Evolutionary conservation across 2,113 vertebrate genomes (phyloP), one percentile per base, ranked within the genome.

Genomic region (Hydrolagus affinis): DNA sequence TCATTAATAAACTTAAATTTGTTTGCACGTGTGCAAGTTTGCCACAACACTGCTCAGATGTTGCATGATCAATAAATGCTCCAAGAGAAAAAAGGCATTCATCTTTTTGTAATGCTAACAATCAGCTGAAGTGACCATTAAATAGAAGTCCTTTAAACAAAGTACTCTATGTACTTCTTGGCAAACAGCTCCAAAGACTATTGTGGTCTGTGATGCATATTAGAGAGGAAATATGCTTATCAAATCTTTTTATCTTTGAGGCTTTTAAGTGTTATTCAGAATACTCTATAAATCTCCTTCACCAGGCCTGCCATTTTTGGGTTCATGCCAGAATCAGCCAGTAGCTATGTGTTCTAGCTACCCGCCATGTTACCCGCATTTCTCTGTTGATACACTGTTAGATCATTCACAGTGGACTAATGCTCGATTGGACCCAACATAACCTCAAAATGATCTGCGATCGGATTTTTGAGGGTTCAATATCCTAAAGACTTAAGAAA

Each of bases 211-310:
- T 62, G 76, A 28, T 62, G 57, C 25, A 78, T 56, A 57, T 10
- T 19, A 59, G 9, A 56, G 15, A 23, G 19, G 74, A 77, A 77
- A 77, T 59, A 19, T 59, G 56, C 19, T 77, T 21, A 77, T 25
- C 59, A 59, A 78, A 78, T 23, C 57, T 77, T 56, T n/a, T 76
- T 57, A 76, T 76, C 10, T 78, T 60, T 78, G 23, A 25, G 11
- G 23, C 57, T 23, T 28, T 62, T 78, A 78, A 62, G 44, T 11
- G n/a, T 78, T 25, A 78, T 14, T 78, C 57, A 78, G 23, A 59
- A 78, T 11, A 78, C 57, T 78, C 70, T 72, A 62, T 62, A 60
- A 78, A 62, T 62, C 57, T 78, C 19, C 44, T 23, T 59, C 17
- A 1, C 75, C 7, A 28, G 0, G 25, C 8, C 70, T 72, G 70